Conservation (phyloP, 2,797 vertebrate species). For the Urocyon cinereoargenteus region DNA sequence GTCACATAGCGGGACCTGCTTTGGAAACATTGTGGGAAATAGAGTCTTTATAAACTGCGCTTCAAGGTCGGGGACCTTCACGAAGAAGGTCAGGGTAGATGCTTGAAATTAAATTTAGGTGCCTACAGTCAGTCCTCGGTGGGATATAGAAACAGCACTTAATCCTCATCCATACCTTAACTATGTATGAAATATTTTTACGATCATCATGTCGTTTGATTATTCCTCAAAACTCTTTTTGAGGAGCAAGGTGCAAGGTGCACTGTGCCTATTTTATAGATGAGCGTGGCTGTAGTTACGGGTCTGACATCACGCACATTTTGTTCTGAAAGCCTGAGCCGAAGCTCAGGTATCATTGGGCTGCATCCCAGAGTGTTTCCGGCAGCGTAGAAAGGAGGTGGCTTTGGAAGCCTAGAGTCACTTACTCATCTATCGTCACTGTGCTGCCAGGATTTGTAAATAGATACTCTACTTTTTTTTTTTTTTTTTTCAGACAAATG, state of each 20-base stretch:
- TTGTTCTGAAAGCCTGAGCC: neutral
- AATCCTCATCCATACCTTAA: no score
- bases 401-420: neutral
- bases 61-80: fast-evolving
- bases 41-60: neutral
- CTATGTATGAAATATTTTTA: neutral
- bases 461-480: neutral
- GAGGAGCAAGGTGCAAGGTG: no score
- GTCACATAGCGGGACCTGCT: conserved; percentile 28
- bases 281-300: fast-evolving
- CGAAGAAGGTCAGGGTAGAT: neutral
- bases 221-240: neutral
- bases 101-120: neutral
- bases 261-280: neutral
- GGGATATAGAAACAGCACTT: fast-evolving
- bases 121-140: neutral
- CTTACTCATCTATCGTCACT: neutral
- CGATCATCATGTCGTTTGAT: neutral
- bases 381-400: fast-evolving
- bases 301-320: fast-evolving
- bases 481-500: neutral
- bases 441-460: no score
- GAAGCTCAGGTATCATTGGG: neutral
- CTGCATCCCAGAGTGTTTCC: fast-evolving
- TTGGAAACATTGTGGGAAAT: neutral